Evolutionary conservation across 1,140 invertebrate genomes (phyloP).

Genomic region (Trigoniulus corallinus): DNA sequence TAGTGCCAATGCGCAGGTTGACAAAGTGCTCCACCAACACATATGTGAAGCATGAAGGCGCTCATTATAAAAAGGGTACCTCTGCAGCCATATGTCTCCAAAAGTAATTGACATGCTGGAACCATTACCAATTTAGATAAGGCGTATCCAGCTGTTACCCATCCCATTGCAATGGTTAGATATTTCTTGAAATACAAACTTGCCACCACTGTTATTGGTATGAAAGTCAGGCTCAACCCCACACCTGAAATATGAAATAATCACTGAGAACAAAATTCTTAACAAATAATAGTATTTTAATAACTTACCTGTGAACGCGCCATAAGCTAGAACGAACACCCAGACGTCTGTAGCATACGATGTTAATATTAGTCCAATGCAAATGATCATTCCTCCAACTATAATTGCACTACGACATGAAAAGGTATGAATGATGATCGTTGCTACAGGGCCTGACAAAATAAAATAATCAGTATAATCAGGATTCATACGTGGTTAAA

Average conservation of each 20-base stretch:
- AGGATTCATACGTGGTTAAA: too few species aligned
- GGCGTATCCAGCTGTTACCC: neutral
- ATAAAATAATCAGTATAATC: neutral
- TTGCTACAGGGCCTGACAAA: neutral
- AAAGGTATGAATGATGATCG: neutral
- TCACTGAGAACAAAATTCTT: neutral
- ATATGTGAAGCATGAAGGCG: slow-evolving; percentile 59
- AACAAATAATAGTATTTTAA: neutral
- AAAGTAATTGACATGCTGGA: neutral
- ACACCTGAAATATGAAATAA: neutral
- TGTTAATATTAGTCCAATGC: neutral
- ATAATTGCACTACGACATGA: neutral
- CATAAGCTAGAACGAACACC: neutral
- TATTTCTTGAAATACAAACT: neutral
- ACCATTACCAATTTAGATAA: neutral
- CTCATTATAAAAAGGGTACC: slow-evolving; percentile 58
- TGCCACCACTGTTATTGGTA: neutral
- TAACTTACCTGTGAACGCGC: neutral
- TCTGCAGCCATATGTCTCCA: slow-evolving; percentile 39
- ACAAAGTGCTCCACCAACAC: slow-evolving; percentile 56
- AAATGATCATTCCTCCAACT: neutral
- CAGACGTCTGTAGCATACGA: neutral
- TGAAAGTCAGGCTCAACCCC: neutral
- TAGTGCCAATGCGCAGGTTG: slow-evolving; percentile 28
- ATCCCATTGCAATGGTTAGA: neutral